Base-by-base conservation (phyloP, 1,140 invertebrate species). In the Eciton burchellii region DNA sequence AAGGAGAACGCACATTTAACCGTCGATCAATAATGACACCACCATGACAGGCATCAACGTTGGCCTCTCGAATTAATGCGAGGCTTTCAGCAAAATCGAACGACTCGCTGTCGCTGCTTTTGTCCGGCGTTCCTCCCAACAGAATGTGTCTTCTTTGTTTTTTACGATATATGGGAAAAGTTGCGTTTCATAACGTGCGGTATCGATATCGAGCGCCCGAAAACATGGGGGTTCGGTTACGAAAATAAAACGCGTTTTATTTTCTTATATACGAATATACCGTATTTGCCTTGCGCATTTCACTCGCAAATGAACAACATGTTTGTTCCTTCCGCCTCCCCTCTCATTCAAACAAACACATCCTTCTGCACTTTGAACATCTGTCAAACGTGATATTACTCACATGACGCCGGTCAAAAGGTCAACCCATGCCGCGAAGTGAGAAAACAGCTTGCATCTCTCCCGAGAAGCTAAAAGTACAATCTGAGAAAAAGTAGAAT, bases 1-100 rank as follows among this genome's bases (percentile, higher is more conserved):
- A 0, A 65, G 41, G 63, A 29, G n/a, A 52, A 47, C 19, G 19
- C 57, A 45, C 19, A 49, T 57, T 83, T 83, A 57, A 74, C 41
- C 60, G 57, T 66, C 60, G 9, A 56, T 21, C 24, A 16, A n/a
- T 35, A 3, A 3, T 43, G 24, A 54, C 41, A 52, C 49, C 45
- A 24, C 29, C n/a, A n/a, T n/a, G n/a, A n/a, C n/a, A n/a, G n/a
- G 57, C 45, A 65, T n/a, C 56, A n/a, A n/a, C 45, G 6, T 81
- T 21, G 11, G 24, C 56, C 45, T 63, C 41, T 77, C 0, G 49
- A 77, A 83, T 68, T 54, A 29, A 19, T 21, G n/a, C 41, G n/a
- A 76, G 56, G 47, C 21, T 74, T 74, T 65, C 14, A 63, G 14
- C 47, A 41, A n/a, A 26, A 49, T 41, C 24, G 14, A n/a, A 49